phyloP scores from a whole-genome alignment of 2,888 invertebrate genomes.

The Mesoligia furuncula region DNA sequence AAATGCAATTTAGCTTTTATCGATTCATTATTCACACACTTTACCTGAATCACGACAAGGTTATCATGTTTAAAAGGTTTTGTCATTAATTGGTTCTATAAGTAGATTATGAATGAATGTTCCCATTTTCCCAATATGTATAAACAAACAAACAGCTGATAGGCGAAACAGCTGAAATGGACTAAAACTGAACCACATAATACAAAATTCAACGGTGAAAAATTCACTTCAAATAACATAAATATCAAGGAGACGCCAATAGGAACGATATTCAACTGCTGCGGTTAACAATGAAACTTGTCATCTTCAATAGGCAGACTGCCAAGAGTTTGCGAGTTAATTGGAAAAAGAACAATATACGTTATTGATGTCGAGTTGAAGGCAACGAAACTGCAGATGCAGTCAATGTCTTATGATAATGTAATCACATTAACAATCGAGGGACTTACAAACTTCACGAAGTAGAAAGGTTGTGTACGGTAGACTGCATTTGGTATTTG shows the following conservation, averaged over 20 bases:
- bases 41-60: conserved; percentile 45
- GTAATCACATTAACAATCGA: conserved; percentile 39
- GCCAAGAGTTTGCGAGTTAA: conserved; percentile 54
- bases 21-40: conserved; percentile 38
- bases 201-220: conserved; percentile 8
- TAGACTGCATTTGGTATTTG: conserved; percentile 14
- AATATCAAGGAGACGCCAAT: background rate
- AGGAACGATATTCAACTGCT: conserved; percentile 10
- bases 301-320: conserved; percentile 47
- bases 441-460: conserved; percentile 22
- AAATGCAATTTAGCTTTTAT: conserved; percentile 56
- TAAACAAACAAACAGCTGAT: conserved; percentile 20
- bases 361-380: conserved; percentile 52
- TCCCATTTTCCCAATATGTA: conserved; percentile 25
- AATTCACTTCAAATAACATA: conserved; percentile 10
- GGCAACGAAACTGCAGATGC: conserved; percentile 46
- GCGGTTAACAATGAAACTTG: conserved; percentile 39
- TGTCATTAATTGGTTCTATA: conserved; percentile 46
- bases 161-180: conserved; percentile 15
- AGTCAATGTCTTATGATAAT: conserved; percentile 54
- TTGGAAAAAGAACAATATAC: conserved; percentile 53
- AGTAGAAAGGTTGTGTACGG: conserved; percentile 11
- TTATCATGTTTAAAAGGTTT: conserved; percentile 47
- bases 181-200: conserved; percentile 4
- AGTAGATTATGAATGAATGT: conserved; percentile 22